Evolutionary conservation across 2,797 vertebrate genomes (phyloP).

Genomic region (Coregonus ussuriensis): DNA sequence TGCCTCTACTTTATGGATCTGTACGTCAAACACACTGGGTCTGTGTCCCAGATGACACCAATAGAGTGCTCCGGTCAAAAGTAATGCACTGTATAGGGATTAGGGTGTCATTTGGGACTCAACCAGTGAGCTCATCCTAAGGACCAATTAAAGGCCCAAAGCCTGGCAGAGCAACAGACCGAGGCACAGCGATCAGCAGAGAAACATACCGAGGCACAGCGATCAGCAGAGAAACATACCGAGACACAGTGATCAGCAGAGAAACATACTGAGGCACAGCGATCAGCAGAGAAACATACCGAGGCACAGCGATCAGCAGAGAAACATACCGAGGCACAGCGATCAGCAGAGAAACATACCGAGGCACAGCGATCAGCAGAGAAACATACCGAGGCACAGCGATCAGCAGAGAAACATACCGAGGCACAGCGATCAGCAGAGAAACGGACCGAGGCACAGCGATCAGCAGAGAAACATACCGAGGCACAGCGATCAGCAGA

Average conservation of each 20-base stretch:
- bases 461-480: constrained; percentile 27
- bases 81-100: no score
- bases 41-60: no score
- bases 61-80: no score
- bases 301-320: constrained; percentile 24
- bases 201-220: constrained; percentile 24
- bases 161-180: constrained; percentile 25
- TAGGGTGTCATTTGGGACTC: neutral
- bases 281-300: constrained; percentile 27
- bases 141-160: no score
- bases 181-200: constrained; percentile 23
- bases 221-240: constrained; percentile 28
- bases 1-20: neutral
- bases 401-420: constrained; percentile 12
- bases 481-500: constrained; percentile 23
- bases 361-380: constrained; percentile 22
- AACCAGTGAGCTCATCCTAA: neutral
- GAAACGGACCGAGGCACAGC: constrained; percentile 27
- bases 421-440: constrained; percentile 20
- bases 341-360: constrained; percentile 12
- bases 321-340: neutral
- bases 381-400: neutral
- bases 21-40: neutral
- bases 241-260: constrained; percentile 23
- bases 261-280: constrained; percentile 24